phyloP scores from a whole-genome alignment of 2,888 invertebrate species.

The Eubasilissa splendida region DNA sequence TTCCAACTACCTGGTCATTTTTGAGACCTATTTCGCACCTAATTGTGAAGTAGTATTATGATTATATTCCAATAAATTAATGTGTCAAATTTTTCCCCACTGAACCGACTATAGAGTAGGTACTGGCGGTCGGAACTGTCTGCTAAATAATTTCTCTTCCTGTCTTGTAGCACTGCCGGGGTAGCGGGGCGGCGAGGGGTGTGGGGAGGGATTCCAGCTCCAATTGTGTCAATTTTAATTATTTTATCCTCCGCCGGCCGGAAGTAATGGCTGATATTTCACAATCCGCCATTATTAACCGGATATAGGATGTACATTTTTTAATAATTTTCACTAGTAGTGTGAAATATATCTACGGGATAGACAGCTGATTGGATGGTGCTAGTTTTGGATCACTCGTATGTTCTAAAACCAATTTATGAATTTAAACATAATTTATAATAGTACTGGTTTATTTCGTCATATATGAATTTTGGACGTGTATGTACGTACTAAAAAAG shows the following conservation, averaged over 20 bases:
- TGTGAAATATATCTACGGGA: conserved; percentile 6
- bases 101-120: not conserved
- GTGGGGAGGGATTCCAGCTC: conserved; percentile 1
- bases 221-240: conserved; percentile 45
- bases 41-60: too few relatives aligned
- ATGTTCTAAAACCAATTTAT: too few relatives aligned
- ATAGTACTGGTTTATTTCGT: too few relatives aligned
- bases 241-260: conserved; percentile 35
- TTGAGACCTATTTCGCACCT: too few relatives aligned
- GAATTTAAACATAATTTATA: too few relatives aligned
- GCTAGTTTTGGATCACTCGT: too few relatives aligned
- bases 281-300: conserved; percentile 16
- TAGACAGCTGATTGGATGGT: conserved; percentile 6
- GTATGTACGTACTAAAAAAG: too few relatives aligned
- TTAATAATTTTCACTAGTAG: not conserved
- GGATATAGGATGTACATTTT: conserved; percentile 33
- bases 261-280: conserved; percentile 31
- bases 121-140: conserved; percentile 4
- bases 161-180: not conserved
- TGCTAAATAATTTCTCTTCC: conserved; percentile 33
- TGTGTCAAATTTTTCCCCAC: not conserved
- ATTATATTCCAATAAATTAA: too few relatives aligned
- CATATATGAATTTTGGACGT: too few relatives aligned
- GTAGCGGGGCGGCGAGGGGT: not conserved
- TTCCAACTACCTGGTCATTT: too few relatives aligned